Percentiles rank a stretch among this genome's conserved stretches.
phyloP scores from a whole-genome alignment of 1,140 invertebrate genomes.

The Nebria ingens region DNA sequence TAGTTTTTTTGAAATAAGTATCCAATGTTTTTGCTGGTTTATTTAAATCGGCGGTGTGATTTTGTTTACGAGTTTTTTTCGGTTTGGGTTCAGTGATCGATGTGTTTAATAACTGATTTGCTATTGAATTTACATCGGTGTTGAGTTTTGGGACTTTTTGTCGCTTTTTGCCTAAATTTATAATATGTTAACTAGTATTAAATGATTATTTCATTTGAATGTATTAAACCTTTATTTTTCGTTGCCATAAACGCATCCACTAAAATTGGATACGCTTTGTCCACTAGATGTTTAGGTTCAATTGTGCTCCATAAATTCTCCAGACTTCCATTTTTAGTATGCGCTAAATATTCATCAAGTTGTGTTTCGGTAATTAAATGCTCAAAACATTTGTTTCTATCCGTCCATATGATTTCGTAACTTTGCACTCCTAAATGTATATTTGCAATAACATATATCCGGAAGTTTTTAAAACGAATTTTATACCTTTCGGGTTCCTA shows the following conservation, averaged over 20 bases:
- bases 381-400: slow-evolving; percentile 41
- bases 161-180: slow-evolving; percentile 37
- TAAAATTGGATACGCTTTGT: slow-evolving; percentile 53
- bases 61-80: slow-evolving; percentile 17
- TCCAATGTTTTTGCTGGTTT: slow-evolving; percentile 12
- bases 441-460: neutral
- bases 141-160: slow-evolving; percentile 34
- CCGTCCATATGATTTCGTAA: slow-evolving; percentile 61
- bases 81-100: slow-evolving; percentile 20
- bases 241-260: slow-evolving; percentile 48
- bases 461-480: slow-evolving; percentile 1
- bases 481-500: slow-evolving; percentile 43
- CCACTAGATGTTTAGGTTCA: slow-evolving; percentile 54
- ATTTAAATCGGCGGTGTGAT: slow-evolving; percentile 20
- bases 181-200: too few species aligned
- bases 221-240: slow-evolving; percentile 39
- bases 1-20: slow-evolving; percentile 14
- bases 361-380: slow-evolving; percentile 44
- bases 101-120: slow-evolving; percentile 20
- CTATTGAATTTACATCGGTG: slow-evolving; percentile 16
- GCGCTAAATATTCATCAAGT: slow-evolving; percentile 27
- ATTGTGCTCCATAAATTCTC: slow-evolving; percentile 46
- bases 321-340: slow-evolving; percentile 31
- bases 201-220: too few species aligned
- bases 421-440: slow-evolving; percentile 44